These are phyloP conservation scores for Apogon hyalosoma DNA, from an alignment of 2,797 vertebrate genomes.

Conservation along the genomic window DNA sequence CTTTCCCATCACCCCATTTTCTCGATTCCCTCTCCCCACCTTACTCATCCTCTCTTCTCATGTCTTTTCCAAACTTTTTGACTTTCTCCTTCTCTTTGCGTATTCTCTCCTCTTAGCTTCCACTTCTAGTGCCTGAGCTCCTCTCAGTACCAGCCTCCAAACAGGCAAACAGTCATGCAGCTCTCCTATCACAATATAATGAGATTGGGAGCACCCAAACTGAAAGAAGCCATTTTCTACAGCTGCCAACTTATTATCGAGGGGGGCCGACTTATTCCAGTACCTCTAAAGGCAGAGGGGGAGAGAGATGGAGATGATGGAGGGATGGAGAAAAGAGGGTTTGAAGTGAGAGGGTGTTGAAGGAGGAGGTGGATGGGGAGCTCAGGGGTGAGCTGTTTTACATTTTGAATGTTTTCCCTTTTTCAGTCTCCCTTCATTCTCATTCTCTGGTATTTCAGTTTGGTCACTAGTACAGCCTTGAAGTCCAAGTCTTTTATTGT, in stretches of 20 bases:
- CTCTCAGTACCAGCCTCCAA: slow-evolving; percentile 60
- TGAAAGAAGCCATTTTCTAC: slow-evolving; percentile 87
- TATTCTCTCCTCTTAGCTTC: slow-evolving; percentile 31
- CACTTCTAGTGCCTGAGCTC: slow-evolving; percentile 38
- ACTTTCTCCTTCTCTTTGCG: slow-evolving; percentile 25
- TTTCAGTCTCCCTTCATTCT: slow-evolving; percentile 34
- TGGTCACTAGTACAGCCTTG: slow-evolving; percentile 55
- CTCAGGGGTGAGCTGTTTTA: slow-evolving; percentile 72
- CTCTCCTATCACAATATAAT: slow-evolving; percentile 79
- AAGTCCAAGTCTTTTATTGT: slow-evolving; percentile 56
- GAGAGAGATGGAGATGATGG: slow-evolving; percentile 56
- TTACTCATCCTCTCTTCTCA: slow-evolving; percentile 17
- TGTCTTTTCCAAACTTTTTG: slow-evolving; percentile 34
- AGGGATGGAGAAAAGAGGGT: slow-evolving; percentile 48
- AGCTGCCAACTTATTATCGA: slow-evolving; percentile 85
- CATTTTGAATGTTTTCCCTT: slow-evolving; percentile 76
- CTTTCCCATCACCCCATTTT: background rate
- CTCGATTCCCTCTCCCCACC: background rate
- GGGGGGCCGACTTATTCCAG: slow-evolving; percentile 69
- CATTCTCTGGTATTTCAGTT: slow-evolving; percentile 53
- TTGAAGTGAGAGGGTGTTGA: slow-evolving; percentile 49
- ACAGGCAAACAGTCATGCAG: slow-evolving; percentile 69
- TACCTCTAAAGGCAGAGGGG: slow-evolving; percentile 60
- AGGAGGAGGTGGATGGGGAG: slow-evolving; percentile 37
- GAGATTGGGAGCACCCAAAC: slow-evolving; percentile 82